Conservation (phyloP, 2,113 vertebrate species). For the Anolis sagrei region DNA sequence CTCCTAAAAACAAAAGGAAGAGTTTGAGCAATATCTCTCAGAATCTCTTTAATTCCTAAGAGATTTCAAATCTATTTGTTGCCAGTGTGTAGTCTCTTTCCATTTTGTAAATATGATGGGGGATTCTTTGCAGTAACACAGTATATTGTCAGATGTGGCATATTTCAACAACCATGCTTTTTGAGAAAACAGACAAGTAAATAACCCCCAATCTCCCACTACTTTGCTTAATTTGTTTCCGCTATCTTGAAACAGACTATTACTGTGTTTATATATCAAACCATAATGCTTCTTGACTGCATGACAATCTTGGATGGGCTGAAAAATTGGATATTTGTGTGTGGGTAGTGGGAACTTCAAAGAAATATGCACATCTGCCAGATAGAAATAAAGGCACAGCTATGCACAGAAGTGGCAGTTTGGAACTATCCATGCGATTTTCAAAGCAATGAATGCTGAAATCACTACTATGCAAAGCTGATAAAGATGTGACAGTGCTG, state of each 20-base stretch:
- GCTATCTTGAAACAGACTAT: slow-evolving; percentile 55
- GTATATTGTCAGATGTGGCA: slow-evolving; percentile 41
- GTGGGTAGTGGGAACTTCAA: slow-evolving; percentile 9
- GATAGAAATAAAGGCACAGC: slow-evolving; percentile 12
- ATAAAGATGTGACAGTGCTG: background rate
- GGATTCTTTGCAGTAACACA: slow-evolving; percentile 20
- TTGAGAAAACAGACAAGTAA: slow-evolving; percentile 59
- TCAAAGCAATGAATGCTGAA: background rate
- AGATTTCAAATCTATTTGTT: slow-evolving; percentile 50
- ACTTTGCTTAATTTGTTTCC: slow-evolving; percentile 69
- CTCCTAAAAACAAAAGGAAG: background rate
- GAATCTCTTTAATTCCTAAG: slow-evolving; percentile 30
- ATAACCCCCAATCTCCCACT: slow-evolving; percentile 51
- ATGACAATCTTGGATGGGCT: slow-evolving; percentile 43
- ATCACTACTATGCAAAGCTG: background rate
- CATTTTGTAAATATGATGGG: slow-evolving; percentile 33
- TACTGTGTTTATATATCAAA: slow-evolving; percentile 62
- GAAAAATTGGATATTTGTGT: slow-evolving; percentile 10
- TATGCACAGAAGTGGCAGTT: slow-evolving; percentile 17
- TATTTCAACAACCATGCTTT: slow-evolving; percentile 48
- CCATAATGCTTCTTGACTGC: slow-evolving; percentile 18
- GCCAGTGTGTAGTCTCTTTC: slow-evolving; percentile 29
- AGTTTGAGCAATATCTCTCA: slow-evolving; percentile 17
- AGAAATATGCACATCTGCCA: slow-evolving; percentile 37
- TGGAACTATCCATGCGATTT: slow-evolving; percentile 5